Conservation (phyloP, 2,797 vertebrate genomes). For the Molossus alvarezi region DNA sequence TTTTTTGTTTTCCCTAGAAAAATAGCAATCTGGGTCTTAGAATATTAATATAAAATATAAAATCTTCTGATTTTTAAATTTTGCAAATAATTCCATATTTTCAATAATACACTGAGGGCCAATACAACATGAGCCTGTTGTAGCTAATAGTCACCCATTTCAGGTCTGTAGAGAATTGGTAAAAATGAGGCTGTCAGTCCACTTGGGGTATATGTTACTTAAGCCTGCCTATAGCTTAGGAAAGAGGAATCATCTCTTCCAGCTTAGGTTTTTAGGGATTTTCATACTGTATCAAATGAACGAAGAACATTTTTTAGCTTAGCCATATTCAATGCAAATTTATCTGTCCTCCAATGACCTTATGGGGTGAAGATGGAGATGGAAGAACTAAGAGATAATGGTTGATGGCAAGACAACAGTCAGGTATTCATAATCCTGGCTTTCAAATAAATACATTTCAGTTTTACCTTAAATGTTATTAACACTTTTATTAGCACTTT, state of each 20-base stretch:
- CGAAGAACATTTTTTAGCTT: not conserved
- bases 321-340: not conserved
- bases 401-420: not conserved
- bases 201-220: not conserved
- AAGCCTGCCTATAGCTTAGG: not conserved
- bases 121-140: not conserved
- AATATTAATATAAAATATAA: not conserved
- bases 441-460: constrained; percentile 1
- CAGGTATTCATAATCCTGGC: not conserved
- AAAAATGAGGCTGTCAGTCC: not conserved
- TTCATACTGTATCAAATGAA: not conserved
- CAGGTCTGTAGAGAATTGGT: not conserved
- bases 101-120: not conserved
- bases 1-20: not conserved
- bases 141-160: not conserved
- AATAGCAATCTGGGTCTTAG: not conserved
- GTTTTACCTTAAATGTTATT: not conserved
- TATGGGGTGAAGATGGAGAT: not conserved
- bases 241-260: not conserved
- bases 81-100: constrained; percentile 49
- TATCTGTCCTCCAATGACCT: not conserved
- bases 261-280: not conserved
- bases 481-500: not conserved
- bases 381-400: not conserved
- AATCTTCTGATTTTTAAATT: not conserved